Base-by-base conservation (phyloP, 2,797 vertebrate genomes). In the Rhynchotus rufescens region DNA sequence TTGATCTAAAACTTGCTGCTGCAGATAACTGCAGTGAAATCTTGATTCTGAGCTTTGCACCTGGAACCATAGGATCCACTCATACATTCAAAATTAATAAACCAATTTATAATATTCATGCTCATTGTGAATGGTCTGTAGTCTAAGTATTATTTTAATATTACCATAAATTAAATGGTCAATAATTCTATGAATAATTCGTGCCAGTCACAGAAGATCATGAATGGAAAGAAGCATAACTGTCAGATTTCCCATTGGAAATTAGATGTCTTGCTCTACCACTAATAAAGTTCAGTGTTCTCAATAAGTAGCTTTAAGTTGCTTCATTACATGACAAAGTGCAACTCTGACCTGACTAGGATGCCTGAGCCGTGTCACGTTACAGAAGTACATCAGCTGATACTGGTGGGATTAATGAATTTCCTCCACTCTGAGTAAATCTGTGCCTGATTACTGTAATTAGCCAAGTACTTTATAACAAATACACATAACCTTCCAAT, bases 61-160 rank as follows among this genome's bases (percentile, higher is more conserved):
- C 64, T 86, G 90, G 66, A 88, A 65, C 38, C 78, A 62, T 23
- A 15, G 54, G 65, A 88, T 80, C 88, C 84, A 80, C 62, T 92
- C 20, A 51, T 67, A 80, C 88, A 91, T 83, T 93, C 79, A 80
- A 49, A 95, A 94, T 86, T 86, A 92, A 83, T 88, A 94, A 94
- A 85, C 47, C 44, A 22, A 64, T 86, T 96, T 94, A 82, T 65
- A 91, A 62, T 51, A 82, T n/a, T 84, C 5, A 1, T 61, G 73
- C 65, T 91, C 65, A 20, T 74, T 44, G 75, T 95, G 88, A 94
- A 88, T 89, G 71, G 94, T 57, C 78, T 93, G 75, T 72, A 92
- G 86, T 88, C 84, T 80, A 92, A 88, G 82, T 88, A 89, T 77
- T 91, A 86, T 88, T 92, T 94, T 91, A 93, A 93, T 86, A 94